phyloP scores from a whole-genome alignment of 1,140 invertebrate genomes.

The Sminthurides bifidus region DNA sequence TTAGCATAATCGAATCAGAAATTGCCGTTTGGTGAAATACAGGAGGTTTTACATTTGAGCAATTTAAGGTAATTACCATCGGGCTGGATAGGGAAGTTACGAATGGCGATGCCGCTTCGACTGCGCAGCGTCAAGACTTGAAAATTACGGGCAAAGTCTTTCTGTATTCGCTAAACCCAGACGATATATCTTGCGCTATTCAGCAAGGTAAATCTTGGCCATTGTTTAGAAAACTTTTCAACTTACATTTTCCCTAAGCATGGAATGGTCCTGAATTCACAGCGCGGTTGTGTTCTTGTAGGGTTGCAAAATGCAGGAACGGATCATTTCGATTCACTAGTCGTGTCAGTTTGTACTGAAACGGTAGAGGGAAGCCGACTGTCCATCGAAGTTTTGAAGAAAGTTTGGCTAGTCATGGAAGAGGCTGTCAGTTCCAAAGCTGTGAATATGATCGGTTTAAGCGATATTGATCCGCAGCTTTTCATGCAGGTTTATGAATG shows the following conservation, averaged over 20 bases:
- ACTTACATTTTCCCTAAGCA: constrained; percentile 4
- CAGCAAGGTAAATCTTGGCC: constrained; percentile 38
- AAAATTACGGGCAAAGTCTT: constrained; percentile 50
- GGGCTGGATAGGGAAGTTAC: no score
- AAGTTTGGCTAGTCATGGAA: constrained; percentile 61
- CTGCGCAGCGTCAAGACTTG: constrained; percentile 40
- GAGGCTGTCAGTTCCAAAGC: constrained; percentile 50
- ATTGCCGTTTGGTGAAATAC: no score
- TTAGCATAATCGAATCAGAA: no score
- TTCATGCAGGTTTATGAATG: constrained; percentile 64
- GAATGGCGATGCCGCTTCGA: no score
- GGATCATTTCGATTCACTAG: constrained; percentile 56
- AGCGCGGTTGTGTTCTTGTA: constrained; percentile 9
- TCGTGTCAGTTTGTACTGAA: constrained; percentile 53
- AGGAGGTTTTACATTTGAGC: no score
- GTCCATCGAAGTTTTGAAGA: constrained; percentile 48
- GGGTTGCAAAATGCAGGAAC: constrained; percentile 17
- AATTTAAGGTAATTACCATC: no score
- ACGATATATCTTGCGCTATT: constrained; percentile 40
- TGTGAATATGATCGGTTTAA: constrained; percentile 66
- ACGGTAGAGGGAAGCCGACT: constrained; percentile 41
- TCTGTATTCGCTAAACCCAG: constrained; percentile 38
- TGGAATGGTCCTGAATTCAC: neutral
- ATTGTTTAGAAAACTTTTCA: constrained; percentile 1
- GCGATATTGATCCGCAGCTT: constrained; percentile 69